phyloP scores from a whole-genome alignment of 2,888 invertebrate species.

The Ochropacha duplaris region DNA sequence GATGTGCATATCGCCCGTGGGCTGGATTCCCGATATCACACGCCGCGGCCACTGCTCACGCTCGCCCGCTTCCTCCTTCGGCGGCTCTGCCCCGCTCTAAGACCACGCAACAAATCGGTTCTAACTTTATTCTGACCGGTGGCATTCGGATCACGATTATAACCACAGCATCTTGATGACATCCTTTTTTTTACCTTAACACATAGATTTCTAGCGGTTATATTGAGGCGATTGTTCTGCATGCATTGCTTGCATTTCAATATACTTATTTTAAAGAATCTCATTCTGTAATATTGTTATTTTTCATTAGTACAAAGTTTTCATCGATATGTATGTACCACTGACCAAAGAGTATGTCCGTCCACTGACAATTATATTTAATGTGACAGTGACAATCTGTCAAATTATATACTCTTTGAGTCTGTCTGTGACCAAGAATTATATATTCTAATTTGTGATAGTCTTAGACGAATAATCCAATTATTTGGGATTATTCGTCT shows the following conservation, averaged over 20 bases:
- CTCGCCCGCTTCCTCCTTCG: not conserved
- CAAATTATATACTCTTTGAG: too few relatives aligned
- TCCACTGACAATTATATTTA: too few relatives aligned
- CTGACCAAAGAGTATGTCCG: too few relatives aligned
- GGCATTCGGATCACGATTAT: not conserved
- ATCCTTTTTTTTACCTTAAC: slow-evolving; percentile 5
- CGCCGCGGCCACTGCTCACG: slow-evolving; percentile 75
- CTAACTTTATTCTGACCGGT: not conserved
- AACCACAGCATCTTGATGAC: not conserved
- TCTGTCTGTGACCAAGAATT: too few relatives aligned
- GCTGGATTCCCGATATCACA: slow-evolving; percentile 97
- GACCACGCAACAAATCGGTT: not conserved
- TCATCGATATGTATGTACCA: not conserved
- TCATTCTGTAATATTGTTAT: not conserved
- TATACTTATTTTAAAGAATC: slow-evolving; percentile 3
- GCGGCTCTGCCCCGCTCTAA: not conserved
- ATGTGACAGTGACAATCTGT: too few relatives aligned
- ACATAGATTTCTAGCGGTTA: not conserved
- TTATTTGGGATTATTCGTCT: too few relatives aligned
- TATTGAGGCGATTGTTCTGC: not conserved
- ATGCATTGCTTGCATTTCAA: slow-evolving; percentile 8
- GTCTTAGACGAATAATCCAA: too few relatives aligned
- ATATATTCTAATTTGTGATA: too few relatives aligned
- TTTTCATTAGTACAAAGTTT: not conserved
- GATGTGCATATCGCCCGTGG: slow-evolving; percentile 96